A percentile compares a stretch with the other conserved stretches of the same genome.
Evolutionary conservation across 2,888 invertebrate genomes (phyloP).

Genomic region (Leptinotarsa tumamoca): DNA sequence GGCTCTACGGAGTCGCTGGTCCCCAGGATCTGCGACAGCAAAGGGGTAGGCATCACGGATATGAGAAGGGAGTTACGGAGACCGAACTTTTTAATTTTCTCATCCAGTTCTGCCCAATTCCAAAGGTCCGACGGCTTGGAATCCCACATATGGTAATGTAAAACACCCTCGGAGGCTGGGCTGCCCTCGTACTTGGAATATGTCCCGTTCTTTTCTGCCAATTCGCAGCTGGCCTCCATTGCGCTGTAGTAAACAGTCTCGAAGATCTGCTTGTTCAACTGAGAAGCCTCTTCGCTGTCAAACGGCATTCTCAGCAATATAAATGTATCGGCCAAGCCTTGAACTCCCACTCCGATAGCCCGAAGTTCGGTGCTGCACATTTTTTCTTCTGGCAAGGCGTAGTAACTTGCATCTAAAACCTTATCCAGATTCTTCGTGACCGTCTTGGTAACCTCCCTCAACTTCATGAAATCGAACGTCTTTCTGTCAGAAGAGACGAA

Average conservation of each 20-base stretch:
- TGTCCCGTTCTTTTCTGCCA: conserved; percentile 85
- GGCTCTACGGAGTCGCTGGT: conserved; percentile 99
- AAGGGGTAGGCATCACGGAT: conserved; percentile 99
- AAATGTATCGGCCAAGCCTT: conserved; percentile 95
- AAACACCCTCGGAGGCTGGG: conserved; percentile 93
- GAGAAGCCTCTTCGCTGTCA: conserved; percentile 86
- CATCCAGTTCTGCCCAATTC: conserved; percentile 89
- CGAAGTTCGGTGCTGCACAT: conserved; percentile 89
- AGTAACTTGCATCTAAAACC: conserved; percentile 96
- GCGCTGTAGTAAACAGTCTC: conserved; percentile 99
- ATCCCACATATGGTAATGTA: conserved; percentile 99
- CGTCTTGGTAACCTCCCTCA: conserved; percentile 89
- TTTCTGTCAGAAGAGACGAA: conserved; percentile 83
- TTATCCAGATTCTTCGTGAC: conserved; percentile 94
- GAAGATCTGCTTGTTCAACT: conserved; percentile 94
- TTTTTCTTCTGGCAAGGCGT: conserved; percentile 91
- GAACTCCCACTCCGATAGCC: conserved; percentile 94
- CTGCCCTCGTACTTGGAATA: conserved; percentile 91
- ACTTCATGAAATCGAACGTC: conserved; percentile 87
- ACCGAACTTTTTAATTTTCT: conserved; percentile 88
- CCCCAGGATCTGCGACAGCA: conserved; percentile 98
- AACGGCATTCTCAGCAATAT: conserved; percentile 93
- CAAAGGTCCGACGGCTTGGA: conserved; percentile 88
- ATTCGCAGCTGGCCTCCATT: conserved; percentile 93
- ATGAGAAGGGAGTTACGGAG: conserved; percentile 89